Base-by-base conservation (phyloP, 1,140 invertebrate species). In the Bombus waltoni region DNA sequence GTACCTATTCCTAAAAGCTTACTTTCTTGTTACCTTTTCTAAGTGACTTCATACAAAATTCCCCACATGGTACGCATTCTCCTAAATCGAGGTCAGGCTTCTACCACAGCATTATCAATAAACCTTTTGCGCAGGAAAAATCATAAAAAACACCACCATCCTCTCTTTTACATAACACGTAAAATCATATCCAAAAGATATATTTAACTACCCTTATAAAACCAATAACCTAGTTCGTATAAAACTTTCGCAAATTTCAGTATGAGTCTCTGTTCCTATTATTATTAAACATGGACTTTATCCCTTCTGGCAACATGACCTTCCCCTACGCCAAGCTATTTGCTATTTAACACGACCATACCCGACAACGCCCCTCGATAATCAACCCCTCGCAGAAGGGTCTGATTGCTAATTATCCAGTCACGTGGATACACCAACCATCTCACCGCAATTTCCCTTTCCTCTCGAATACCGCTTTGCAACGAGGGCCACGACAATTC, bases 401-500 rank as follows among this genome's bases (percentile, higher is more conserved):
- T 40, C 68, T 38, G 25, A 40, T 72, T 72, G 38, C 40, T 40
- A 72, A 72, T 72, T 28, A 40, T 53, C 53, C n/a, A 32, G 13
- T 11, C 38, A 18, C 47, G 47, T 44, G 42, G 74, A 44, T 10
- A 78, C 74, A 40, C 28, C 35, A 35, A 28, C 57, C 70, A 53
- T 42, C 65, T 28, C 38, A 28, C 18, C 15, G 42, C 5, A 53
- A 35, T 22, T 25, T 65, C 38, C 6, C 38, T 42, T 28, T n/a
- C 22, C 66, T 44, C 47, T 70, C 57, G 57, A 72, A 18, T 28
- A n/a, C 22, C 53, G 53, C 47, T 38, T 59, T 47, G 38, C 65
- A 80, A 80, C 65, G 76, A 72, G 68, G 22, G 3, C 59, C 57
- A 40, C 70, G 44, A 74, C 57, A 53, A 44, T 81, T 38, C 44